These are phyloP conservation scores for Phymorhynchus buccinoides DNA, from an alignment of 1,140 invertebrate genomes.

Conservation along the genomic window DNA sequence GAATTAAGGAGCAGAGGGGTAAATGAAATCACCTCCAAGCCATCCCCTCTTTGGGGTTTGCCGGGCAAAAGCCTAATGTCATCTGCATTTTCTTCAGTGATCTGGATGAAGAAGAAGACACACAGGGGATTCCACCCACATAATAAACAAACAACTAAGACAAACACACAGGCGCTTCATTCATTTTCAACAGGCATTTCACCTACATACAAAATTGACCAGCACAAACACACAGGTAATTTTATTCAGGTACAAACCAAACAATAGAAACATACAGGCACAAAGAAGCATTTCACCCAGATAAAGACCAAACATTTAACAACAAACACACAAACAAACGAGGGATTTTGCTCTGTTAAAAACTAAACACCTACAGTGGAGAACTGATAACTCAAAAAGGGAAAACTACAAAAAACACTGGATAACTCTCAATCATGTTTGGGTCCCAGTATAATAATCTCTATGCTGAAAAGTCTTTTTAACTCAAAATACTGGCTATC, in stretches of 20 bases:
- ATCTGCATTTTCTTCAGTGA: conserved; percentile 15
- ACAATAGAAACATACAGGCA: not conserved
- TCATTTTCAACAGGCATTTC: not conserved
- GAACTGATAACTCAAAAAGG: too few relatives aligned
- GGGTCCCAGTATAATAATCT: too few relatives aligned
- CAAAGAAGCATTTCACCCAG: not conserved
- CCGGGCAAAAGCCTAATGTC: conserved; percentile 37
- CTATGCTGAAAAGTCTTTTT: too few relatives aligned
- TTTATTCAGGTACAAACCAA: not conserved
- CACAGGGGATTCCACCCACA: not conserved
- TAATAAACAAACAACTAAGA: too few relatives aligned
- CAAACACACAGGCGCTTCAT: not conserved
- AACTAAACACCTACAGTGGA: too few relatives aligned
- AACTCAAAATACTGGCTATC: too few relatives aligned
- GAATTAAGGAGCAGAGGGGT: not conserved
- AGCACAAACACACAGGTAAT: too few relatives aligned
- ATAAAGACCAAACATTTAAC: not conserved
- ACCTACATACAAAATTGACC: too few relatives aligned
- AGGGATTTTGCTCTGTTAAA: too few relatives aligned
- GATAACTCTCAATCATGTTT: too few relatives aligned
- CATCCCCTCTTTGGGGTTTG: not conserved
- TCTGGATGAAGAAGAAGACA: conserved; percentile 15
- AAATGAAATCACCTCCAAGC: conserved; percentile 27
- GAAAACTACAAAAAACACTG: too few relatives aligned
- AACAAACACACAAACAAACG: not conserved